A percentile compares a stretch with the other conserved stretches of the same genome.
Conservation (phyloP, 1,140 invertebrate genomes). For the Megalopta genalis region DNA sequence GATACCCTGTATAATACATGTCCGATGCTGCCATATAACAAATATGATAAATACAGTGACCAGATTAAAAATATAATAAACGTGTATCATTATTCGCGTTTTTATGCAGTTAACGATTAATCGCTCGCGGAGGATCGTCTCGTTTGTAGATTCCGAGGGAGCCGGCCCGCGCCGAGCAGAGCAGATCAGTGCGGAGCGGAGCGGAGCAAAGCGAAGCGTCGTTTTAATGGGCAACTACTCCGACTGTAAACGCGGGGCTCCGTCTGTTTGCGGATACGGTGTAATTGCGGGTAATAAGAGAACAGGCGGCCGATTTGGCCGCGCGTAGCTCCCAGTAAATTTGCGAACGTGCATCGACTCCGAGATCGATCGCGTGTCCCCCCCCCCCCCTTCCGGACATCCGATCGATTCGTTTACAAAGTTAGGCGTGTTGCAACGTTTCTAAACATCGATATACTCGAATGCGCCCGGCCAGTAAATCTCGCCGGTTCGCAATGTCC, state of each 20-base stretch:
- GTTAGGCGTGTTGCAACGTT: neutral
- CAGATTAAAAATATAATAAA: too few species aligned
- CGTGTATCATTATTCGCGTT: too few species aligned
- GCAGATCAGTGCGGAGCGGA: neutral
- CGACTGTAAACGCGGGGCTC: neutral
- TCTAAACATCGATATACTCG: too few species aligned
- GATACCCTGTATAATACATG: too few species aligned
- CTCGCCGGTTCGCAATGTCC: too few species aligned
- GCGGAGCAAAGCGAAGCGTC: neutral
- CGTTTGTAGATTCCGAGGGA: neutral
- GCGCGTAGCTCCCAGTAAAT: neutral
- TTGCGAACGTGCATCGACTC: neutral
- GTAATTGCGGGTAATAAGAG: slow-evolving; percentile 35
- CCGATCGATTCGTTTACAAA: neutral
- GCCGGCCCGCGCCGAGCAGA: neutral
- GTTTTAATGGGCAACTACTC: neutral
- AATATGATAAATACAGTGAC: too few species aligned
- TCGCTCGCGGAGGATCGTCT: too few species aligned
- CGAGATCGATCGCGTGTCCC: neutral
- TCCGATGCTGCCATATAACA: too few species aligned
- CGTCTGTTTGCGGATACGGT: slow-evolving; percentile 23
- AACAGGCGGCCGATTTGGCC: neutral
- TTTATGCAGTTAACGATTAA: too few species aligned
- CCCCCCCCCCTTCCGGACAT: too few species aligned
- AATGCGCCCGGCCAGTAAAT: too few species aligned